Evolutionary conservation across 2,797 vertebrate species (phyloP).

Genomic region (Nothura maculosa): DNA sequence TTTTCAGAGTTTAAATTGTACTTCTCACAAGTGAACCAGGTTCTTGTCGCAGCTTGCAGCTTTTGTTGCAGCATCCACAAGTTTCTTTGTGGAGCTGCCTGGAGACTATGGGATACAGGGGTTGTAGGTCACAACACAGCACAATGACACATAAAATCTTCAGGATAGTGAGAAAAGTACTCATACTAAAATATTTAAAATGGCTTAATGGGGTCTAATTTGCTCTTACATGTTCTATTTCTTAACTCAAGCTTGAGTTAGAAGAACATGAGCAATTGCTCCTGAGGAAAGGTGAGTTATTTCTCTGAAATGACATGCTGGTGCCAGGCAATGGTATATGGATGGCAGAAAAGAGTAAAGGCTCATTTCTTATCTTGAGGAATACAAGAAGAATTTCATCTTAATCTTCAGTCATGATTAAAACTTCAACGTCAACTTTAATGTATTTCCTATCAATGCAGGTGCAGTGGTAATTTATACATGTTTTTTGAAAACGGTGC

Average conservation of each 20-base stretch:
- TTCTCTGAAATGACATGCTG: background rate
- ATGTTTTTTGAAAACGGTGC: background rate
- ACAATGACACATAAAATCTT: background rate
- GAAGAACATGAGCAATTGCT: background rate
- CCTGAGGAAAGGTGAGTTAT: background rate
- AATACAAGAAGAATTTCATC: background rate
- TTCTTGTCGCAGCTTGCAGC: background rate
- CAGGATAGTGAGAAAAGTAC: background rate
- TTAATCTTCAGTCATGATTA: background rate
- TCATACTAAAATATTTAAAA: background rate
- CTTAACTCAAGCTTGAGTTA: background rate
- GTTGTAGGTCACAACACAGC: accelerated
- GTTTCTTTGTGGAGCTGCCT: background rate
- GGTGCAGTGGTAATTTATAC: background rate
- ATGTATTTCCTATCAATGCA: background rate
- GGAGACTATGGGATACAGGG: background rate
- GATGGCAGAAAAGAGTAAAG: background rate
- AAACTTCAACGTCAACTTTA: background rate
- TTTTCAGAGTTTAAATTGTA: background rate
- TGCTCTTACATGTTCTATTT: background rate
- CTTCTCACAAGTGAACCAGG: background rate
- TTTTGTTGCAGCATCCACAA: accelerated
- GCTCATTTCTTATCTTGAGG: background rate
- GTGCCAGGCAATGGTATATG: background rate
- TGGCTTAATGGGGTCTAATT: background rate